phyloP scores from a whole-genome alignment of 2,888 invertebrate genomes.

The Ennomos fuscantarius region DNA sequence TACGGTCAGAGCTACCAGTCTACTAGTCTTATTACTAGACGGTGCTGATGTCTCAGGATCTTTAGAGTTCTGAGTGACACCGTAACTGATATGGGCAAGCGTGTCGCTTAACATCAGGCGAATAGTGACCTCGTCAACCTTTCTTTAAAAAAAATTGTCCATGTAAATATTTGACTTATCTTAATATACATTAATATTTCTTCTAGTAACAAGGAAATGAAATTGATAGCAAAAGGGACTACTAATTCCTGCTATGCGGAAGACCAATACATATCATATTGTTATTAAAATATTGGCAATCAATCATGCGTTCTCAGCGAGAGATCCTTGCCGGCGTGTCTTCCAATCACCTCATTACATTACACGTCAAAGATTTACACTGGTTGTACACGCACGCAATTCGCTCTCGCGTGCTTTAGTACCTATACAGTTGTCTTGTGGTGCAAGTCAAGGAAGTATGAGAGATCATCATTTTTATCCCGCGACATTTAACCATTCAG shows the following conservation, averaged over 20 bases:
- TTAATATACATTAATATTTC: too few relatives aligned
- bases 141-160: too few relatives aligned
- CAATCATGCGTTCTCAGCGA: slow-evolving; percentile 53
- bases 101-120: too few relatives aligned
- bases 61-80: too few relatives aligned
- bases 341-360: slow-evolving; percentile 66
- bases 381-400: slow-evolving; percentile 60
- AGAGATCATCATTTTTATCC: not conserved
- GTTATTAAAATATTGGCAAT: slow-evolving; percentile 49
- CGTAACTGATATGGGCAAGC: too few relatives aligned
- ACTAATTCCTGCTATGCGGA: not conserved
- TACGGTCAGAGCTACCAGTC: too few relatives aligned
- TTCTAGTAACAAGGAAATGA: too few relatives aligned
- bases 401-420: slow-evolving; percentile 41
- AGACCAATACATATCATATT: slow-evolving; percentile 37
- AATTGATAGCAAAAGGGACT: not conserved
- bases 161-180: too few relatives aligned
- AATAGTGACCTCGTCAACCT: too few relatives aligned
- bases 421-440: slow-evolving; percentile 13
- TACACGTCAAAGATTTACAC: slow-evolving; percentile 63
- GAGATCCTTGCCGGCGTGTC: slow-evolving; percentile 50
- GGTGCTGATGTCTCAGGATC: too few relatives aligned
- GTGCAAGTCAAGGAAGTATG: slow-evolving; percentile 9
- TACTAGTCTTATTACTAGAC: too few relatives aligned
- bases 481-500: too few relatives aligned